These are phyloP conservation scores for Drosophila biarmipes DNA, from an alignment of 1,140 invertebrate genomes.

Conservation along the genomic window DNA sequence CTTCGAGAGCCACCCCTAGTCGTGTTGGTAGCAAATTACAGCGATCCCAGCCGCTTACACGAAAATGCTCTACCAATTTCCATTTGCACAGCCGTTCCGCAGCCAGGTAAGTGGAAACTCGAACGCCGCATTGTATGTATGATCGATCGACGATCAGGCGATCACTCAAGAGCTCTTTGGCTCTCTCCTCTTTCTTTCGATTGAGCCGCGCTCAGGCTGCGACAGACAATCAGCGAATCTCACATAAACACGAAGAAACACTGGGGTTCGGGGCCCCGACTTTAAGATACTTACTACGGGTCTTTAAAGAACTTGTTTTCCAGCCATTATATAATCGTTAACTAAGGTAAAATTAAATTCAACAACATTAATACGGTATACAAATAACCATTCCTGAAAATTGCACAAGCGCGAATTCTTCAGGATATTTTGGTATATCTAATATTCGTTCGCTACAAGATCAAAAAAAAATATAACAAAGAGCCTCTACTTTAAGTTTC, in stretches of 20 bases:
- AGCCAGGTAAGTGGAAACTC: conserved; percentile 23
- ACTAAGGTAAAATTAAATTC: not conserved
- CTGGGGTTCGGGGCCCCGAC: not conserved
- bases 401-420: too few species aligned
- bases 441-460: too few species aligned
- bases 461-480: too few species aligned
- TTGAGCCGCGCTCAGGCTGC: conserved; percentile 39
- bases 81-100: conserved; percentile 12
- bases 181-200: conserved; percentile 24
- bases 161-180: conserved; percentile 13
- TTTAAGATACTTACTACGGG: not conserved
- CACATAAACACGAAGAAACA: conserved; percentile 6
- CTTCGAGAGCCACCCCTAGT: conserved; percentile 30
- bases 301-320: not conserved
- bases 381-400: too few species aligned
- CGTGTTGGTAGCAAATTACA: conserved; percentile 32
- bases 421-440: too few species aligned
- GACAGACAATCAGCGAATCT: conserved; percentile 33
- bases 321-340: not conserved
- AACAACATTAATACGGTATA: too few species aligned
- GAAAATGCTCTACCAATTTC: conserved; percentile 15
- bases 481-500: too few species aligned
- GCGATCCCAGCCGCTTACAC: conserved; percentile 13
- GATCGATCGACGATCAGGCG: conserved; percentile 40
- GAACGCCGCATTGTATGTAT: not conserved